phyloP scores from a whole-genome alignment of 2,113 vertebrate genomes.

The Emydocephalus ijimae region DNA sequence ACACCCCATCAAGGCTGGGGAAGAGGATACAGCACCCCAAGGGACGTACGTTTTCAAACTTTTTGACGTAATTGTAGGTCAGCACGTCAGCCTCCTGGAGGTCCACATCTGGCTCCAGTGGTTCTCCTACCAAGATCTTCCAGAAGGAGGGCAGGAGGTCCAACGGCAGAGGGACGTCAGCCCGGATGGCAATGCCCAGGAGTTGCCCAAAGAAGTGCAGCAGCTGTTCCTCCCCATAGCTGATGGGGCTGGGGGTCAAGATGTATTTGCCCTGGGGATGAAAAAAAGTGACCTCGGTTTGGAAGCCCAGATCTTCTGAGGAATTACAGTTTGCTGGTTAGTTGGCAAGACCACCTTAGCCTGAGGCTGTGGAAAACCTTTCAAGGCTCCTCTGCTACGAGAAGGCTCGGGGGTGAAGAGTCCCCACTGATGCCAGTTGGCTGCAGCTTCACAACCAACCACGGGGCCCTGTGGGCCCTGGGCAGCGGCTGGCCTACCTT shows the following conservation, averaged over 20 bases:
- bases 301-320: neutral
- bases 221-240: slow-evolving; percentile 92
- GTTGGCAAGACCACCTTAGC: neutral
- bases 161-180: slow-evolving; percentile 91
- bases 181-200: slow-evolving; percentile 91
- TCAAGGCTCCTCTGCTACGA: rapidly evolving
- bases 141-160: slow-evolving; percentile 94
- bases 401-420: rapidly evolving
- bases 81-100: slow-evolving; percentile 93
- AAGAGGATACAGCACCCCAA: rapidly evolving
- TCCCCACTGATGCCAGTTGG: neutral
- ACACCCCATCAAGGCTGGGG: rapidly evolving
- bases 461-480: neutral
- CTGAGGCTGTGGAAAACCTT: neutral
- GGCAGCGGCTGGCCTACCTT: slow-evolving; percentile 75
- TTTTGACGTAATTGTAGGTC: slow-evolving; percentile 93
- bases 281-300: neutral
- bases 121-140: slow-evolving; percentile 91
- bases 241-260: slow-evolving; percentile 89
- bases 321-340: neutral
- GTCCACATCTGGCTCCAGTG: slow-evolving; percentile 83
- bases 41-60: slow-evolving; percentile 85
- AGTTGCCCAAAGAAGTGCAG: slow-evolving; percentile 95
- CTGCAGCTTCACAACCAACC: neutral
- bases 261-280: slow-evolving; percentile 86